Conservation (phyloP, 1,140 invertebrate species). For the Drosophila paulistorum region DNA sequence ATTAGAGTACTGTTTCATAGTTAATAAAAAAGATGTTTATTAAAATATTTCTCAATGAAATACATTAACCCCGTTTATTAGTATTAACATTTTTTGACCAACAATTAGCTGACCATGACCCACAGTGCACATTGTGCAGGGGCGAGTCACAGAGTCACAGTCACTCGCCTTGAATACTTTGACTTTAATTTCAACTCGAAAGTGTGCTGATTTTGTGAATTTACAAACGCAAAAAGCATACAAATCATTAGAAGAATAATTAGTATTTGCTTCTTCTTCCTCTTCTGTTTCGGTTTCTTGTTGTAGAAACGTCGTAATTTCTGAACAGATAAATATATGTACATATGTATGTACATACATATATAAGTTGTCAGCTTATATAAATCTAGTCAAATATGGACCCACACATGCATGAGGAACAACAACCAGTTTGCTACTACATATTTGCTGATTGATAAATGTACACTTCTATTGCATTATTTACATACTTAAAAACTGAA, state of each 20-base stretch:
- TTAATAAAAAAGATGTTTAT: not conserved
- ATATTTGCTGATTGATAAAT: not conserved
- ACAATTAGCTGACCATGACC: not conserved
- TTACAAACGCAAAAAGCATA: conserved; percentile 13
- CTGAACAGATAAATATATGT: conserved; percentile 1
- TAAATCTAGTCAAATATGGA: not conserved
- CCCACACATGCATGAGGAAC: not conserved
- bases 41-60: not conserved
- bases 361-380: not conserved
- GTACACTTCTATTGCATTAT: conserved; percentile 12
- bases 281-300: not conserved
- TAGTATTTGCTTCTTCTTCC: conserved; percentile 4
- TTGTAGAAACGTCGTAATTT: conserved; percentile 18
- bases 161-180: conserved; percentile 22
- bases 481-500: not conserved
- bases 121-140: conserved; percentile 19
- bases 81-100: not conserved
- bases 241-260: conserved; percentile 11
- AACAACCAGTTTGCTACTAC: conserved; percentile 14
- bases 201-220: conserved; percentile 18
- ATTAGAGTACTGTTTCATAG: too few species aligned
- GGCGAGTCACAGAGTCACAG: conserved; percentile 15
- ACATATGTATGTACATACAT: conserved; percentile 14
- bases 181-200: conserved; percentile 20
- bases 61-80: not conserved